Base-by-base conservation (phyloP, 2,888 invertebrate species). In the Eupithecia exiguata region DNA sequence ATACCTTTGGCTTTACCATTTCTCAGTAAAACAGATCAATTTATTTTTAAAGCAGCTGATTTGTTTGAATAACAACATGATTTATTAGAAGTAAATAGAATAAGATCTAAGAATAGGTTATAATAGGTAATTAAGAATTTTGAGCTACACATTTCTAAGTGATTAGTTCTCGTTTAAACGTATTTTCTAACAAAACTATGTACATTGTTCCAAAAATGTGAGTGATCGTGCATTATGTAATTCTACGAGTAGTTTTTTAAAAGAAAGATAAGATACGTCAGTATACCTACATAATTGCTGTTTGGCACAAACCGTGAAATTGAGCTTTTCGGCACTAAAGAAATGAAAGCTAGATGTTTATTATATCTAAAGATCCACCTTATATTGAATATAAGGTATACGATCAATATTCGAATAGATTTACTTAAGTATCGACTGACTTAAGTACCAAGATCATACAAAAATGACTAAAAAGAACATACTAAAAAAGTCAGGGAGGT, bases 151-250 rank as follows among this genome's bases (percentile, higher is more conserved):
- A 87, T 86, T 77, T 85, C 92, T 92, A 92, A 83, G 85, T 66
- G 88, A 82, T 84, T 84, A 84, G 82, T 83, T 79, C 18, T 83
- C 80, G 80, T 78, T 82, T 82, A 77, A 81, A 66, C 38, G 25
- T 38, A 86, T 88, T 89, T 85, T 85, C 79, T 84, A 86, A 86
- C 89, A 91, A 91, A 91, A 83, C 87, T 91, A 92, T 93, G 91
- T 92, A 93, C 93, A 92, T 90, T 87, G 90, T 85, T 92, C 91
- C 92, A 92, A 92, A 92, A 92, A 84, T 88, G 84, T 85, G 83
- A 84, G 84, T 86, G 84, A 83, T 40, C 12, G 38, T 66, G 66
- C 66, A n/a, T 12, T 21, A 76, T 82, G 87, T 84, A 86, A 84
- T 83, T 78, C 58, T 58, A 58, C 25, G 58, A 58, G 58, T 58